Evolutionary conservation across 2,888 invertebrate species (phyloP).

Genomic region (Polylopha cassiicola): DNA sequence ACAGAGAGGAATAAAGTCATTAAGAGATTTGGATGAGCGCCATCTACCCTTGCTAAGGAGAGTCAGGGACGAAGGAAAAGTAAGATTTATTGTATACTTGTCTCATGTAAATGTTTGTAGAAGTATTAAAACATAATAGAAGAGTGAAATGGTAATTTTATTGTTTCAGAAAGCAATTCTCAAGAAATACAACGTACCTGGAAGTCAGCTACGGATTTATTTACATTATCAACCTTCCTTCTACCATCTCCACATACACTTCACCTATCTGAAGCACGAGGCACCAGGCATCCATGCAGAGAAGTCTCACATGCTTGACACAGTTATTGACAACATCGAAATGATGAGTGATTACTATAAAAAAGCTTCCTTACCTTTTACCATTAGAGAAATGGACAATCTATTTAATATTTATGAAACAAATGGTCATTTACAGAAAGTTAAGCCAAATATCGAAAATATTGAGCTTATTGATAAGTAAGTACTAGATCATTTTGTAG

Average conservation of each 20-base stretch:
- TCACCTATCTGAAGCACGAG: constrained; percentile 87
- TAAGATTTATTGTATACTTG: constrained; percentile 42
- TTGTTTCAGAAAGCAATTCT: constrained; percentile 82
- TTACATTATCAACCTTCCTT: constrained; percentile 98
- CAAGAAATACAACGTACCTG: constrained; percentile 84
- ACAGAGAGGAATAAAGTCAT: constrained; percentile 84
- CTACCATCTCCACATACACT: constrained; percentile 97
- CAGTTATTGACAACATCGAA: constrained; percentile 94
- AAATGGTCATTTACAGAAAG: constrained; percentile 70
- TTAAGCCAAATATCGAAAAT: constrained; percentile 43
- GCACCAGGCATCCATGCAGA: constrained; percentile 90
- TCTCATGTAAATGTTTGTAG: neutral
- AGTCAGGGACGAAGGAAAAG: constrained; percentile 85
- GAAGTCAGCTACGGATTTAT: constrained; percentile 87
- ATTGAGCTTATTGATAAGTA: constrained; percentile 54
- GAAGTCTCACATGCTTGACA: constrained; percentile 90
- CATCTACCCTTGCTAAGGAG: constrained; percentile 91
- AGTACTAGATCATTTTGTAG: constrained; percentile 27
- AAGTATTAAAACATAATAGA: neutral
- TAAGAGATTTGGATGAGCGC: constrained; percentile 87
- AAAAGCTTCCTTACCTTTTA: constrained; percentile 87
- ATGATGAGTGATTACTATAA: constrained; percentile 89
- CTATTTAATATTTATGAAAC: constrained; percentile 81
- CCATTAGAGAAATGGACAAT: constrained; percentile 85
- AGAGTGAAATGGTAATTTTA: constrained; percentile 7